These are phyloP conservation scores for Sus scrofa DNA, from an alignment of 2,113 vertebrate genomes.

Conservation along the genomic window DNA sequence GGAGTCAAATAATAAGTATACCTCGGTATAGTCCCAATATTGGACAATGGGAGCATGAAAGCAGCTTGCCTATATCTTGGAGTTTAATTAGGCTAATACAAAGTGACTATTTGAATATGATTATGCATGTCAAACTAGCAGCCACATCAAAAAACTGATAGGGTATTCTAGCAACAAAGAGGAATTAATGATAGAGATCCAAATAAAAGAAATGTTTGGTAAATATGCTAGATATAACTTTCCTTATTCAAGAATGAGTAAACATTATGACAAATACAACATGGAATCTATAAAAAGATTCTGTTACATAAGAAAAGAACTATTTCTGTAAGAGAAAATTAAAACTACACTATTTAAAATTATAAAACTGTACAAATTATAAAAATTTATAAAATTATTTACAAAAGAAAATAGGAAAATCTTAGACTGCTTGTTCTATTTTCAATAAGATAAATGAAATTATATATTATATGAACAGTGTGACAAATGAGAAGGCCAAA, in stretches of 20 bases:
- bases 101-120: neutral
- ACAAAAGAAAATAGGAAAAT: neutral
- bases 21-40: neutral
- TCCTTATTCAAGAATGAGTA: neutral
- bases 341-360: neutral
- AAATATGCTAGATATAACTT: neutral
- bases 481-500: neutral
- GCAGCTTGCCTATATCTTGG: neutral
- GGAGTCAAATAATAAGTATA: neutral
- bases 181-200: neutral
- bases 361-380: neutral
- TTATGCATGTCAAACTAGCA: neutral
- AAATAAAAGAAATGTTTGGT: neutral
- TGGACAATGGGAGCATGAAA: neutral
- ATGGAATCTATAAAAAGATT: neutral
- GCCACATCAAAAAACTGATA: neutral
- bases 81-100: neutral
- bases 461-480: neutral
- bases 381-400: neutral
- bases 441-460: neutral
- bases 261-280: neutral
- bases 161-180: neutral
- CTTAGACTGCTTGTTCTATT: neutral
- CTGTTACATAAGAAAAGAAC: neutral
- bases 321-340: neutral